A percentile compares a stretch with the other conserved stretches of the same genome.
Evolutionary conservation across 2,888 invertebrate genomes (phyloP).

Genomic region (Proisotoma minuta): DNA sequence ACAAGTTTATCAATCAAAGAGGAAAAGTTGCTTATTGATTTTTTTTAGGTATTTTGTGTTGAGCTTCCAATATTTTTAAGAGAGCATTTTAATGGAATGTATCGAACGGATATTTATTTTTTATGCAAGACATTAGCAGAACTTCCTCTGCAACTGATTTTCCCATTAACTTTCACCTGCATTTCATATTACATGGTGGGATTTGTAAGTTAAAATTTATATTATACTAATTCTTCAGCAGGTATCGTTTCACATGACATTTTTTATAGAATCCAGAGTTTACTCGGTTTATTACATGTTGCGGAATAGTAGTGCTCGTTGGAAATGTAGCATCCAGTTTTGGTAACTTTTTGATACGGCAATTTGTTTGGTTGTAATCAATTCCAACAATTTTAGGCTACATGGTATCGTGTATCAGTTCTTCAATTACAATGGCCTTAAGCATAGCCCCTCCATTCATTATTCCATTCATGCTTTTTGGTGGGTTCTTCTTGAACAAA

Average conservation of each 20-base stretch:
- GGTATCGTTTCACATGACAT: too few relatives aligned
- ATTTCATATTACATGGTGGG: slow-evolving; percentile 88
- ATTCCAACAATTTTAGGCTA: too few relatives aligned
- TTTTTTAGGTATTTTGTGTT: slow-evolving; percentile 3
- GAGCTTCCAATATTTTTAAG: slow-evolving; percentile 70
- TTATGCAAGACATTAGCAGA: slow-evolving; percentile 85
- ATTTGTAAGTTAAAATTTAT: too few relatives aligned
- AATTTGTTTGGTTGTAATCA: too few relatives aligned
- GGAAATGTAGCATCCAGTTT: slow-evolving; percentile 85
- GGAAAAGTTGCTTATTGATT: not conserved
- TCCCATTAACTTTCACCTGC: slow-evolving; percentile 75
- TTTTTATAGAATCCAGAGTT: slow-evolving; percentile 66
- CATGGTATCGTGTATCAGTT: slow-evolving; percentile 75
- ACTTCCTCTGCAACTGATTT: slow-evolving; percentile 74
- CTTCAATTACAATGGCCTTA: slow-evolving; percentile 60
- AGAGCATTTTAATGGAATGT: slow-evolving; percentile 85
- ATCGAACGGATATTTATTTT: slow-evolving; percentile 85
- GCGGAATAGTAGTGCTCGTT: slow-evolving; percentile 68
- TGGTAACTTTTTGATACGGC: too few relatives aligned
- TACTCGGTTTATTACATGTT: slow-evolving; percentile 61
- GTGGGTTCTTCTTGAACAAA: slow-evolving; percentile 89
- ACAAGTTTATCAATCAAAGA: not conserved
- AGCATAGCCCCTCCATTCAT: slow-evolving; percentile 78
- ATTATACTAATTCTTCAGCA: too few relatives aligned
- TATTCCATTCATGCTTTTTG: slow-evolving; percentile 89